These are phyloP conservation scores for Miltochrista miniata DNA, from an alignment of 2,888 invertebrate genomes.

Conservation along the genomic window DNA sequence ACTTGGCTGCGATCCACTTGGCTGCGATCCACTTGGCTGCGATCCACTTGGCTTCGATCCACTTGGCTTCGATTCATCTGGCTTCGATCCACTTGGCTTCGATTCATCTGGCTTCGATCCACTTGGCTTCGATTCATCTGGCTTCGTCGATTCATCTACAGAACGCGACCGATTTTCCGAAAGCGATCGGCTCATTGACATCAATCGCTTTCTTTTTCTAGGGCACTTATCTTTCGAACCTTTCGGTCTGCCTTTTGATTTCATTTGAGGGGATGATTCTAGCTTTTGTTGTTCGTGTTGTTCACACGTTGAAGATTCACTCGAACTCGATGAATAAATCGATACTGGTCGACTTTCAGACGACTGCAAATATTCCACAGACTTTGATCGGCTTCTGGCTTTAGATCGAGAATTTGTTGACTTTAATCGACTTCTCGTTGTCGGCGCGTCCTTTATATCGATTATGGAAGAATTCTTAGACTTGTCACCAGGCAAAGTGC, in stretches of 20 bases:
- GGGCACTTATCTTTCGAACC: slow-evolving; percentile 10
- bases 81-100: no score
- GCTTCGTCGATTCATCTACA: background rate
- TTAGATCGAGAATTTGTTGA: background rate
- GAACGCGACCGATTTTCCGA: background rate
- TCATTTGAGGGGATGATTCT: background rate
- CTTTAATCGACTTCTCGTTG: background rate
- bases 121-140: no score
- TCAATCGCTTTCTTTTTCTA: slow-evolving; percentile 7
- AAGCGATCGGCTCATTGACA: background rate
- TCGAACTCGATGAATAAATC: background rate
- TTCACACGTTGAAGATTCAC: background rate
- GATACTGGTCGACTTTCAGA: slow-evolving; percentile 1
- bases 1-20: no score
- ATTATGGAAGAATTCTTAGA: background rate
- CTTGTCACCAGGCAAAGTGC: background rate
- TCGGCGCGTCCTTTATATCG: background rate
- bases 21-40: no score
- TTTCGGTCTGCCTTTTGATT: slow-evolving; percentile 4
- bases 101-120: no score
- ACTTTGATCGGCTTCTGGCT: background rate
- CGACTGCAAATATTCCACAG: background rate
- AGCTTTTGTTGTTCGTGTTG: background rate
- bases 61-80: no score
- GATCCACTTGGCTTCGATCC: no score